phyloP scores from a whole-genome alignment of 1,140 invertebrate species.

The Drosophila pseudoananassae region DNA sequence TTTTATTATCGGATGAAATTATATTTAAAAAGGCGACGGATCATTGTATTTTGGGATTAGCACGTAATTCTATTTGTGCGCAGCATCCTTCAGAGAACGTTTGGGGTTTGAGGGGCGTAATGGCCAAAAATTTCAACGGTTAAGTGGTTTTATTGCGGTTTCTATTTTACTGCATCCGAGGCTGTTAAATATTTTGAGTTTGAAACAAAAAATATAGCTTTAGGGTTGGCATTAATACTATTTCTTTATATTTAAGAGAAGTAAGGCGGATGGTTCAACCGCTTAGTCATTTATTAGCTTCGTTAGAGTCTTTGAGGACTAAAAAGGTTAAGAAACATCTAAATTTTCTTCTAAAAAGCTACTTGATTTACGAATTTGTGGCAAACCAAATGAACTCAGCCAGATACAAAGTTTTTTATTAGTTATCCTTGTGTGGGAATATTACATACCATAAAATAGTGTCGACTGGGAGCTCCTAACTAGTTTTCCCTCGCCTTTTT shows the following conservation, averaged over 20 bases:
- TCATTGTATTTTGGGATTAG: conserved; percentile 61
- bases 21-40: conserved; percentile 31
- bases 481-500: conserved; percentile 21
- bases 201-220: not conserved
- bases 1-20: conserved; percentile 44
- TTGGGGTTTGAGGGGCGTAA: not conserved
- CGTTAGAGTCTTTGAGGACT: no score
- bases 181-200: not conserved
- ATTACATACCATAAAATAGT: not conserved
- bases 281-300: no score
- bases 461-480: not conserved
- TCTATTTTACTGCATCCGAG: conserved; percentile 2
- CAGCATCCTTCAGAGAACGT: not conserved
- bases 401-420: not conserved
- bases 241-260: no score
- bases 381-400: not conserved
- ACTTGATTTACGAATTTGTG: not conserved
- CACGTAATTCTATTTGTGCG: conserved; percentile 56
- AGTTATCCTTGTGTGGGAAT: not conserved
- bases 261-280: no score
- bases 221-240: no score
- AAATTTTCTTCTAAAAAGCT: not conserved
- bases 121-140: conserved; percentile 6
- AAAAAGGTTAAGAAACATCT: not conserved
- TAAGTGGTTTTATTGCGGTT: conserved; percentile 36